These are phyloP conservation scores for Condylostylus longicornis DNA, from an alignment of 1,140 invertebrate species.

Conservation along the genomic window DNA sequence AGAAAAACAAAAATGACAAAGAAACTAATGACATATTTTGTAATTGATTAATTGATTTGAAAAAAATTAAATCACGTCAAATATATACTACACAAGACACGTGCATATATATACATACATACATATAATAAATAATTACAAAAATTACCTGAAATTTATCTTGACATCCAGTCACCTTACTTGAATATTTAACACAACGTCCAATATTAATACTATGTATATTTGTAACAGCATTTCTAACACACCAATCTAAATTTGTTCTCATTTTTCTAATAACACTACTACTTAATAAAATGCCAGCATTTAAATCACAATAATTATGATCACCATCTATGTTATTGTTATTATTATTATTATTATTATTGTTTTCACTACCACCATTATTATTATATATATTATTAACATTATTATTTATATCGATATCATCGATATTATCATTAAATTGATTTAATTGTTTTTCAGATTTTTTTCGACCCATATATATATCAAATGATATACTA, in stretches of 20 bases:
- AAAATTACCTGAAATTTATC: conserved; percentile 36
- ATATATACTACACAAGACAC: too few relatives aligned
- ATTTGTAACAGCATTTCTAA: conserved; percentile 61
- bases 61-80: too few relatives aligned
- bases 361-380: too few relatives aligned
- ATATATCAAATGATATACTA: conserved; percentile 66
- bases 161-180: conserved; percentile 42
- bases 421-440: neutral
- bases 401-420: too few relatives aligned
- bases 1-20: too few relatives aligned
- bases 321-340: conserved; percentile 16
- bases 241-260: conserved; percentile 67
- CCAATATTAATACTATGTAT: conserved; percentile 70
- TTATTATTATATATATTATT: too few relatives aligned
- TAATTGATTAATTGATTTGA: too few relatives aligned
- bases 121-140: conserved; percentile 11
- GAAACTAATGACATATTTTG: too few relatives aligned
- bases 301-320: conserved; percentile 39
- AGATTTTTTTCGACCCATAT: too few relatives aligned
- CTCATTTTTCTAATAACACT: conserved; percentile 57
- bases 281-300: conserved; percentile 60
- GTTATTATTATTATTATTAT: conserved; percentile 4
- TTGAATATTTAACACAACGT: conserved; percentile 57
- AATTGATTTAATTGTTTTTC: too few relatives aligned
- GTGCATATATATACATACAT: conserved; percentile 11